phyloP scores from a whole-genome alignment of 2,888 invertebrate genomes.

The Punctoribates punctum region DNA sequence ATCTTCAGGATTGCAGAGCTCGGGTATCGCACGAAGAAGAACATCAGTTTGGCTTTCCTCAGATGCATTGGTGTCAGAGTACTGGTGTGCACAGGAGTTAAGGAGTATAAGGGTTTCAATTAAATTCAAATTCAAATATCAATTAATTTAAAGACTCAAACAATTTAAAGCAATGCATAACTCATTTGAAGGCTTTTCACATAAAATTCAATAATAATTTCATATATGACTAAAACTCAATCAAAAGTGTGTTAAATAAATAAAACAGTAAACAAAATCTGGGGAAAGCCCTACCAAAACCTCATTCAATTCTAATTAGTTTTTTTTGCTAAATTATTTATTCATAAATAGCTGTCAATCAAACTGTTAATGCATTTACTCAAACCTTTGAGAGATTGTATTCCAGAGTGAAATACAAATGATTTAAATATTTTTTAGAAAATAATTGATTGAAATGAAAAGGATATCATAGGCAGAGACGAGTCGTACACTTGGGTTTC shows the following conservation, averaged over 20 bases:
- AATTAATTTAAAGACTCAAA: neutral
- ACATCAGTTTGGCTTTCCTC: conserved; percentile 99
- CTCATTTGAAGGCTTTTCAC: neutral
- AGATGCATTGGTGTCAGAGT: conserved; percentile 99
- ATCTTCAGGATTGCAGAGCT: conserved; percentile 98
- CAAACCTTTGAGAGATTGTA: neutral
- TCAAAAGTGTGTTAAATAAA: neutral
- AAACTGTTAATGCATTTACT: neutral
- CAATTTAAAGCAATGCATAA: neutral
- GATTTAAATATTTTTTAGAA: neutral
- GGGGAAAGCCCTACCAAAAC: neutral
- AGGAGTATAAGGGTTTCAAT: conserved; percentile 46
- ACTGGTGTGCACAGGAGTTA: conserved; percentile 77
- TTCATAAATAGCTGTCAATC: neutral
- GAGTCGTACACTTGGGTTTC: conserved; percentile 74
- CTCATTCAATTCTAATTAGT: neutral
- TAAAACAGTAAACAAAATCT: neutral
- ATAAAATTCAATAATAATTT: no score
- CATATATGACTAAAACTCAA: neutral
- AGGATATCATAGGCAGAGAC: conserved; percentile 93
- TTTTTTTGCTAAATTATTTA: neutral
- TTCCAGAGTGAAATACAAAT: neutral
- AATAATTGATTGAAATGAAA: conserved; percentile 61
- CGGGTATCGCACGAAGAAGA: conserved; percentile 99
- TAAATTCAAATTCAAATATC: neutral